Evolutionary conservation across 2,797 vertebrate species (phyloP).

Genomic region (Anabas testudineus): DNA sequence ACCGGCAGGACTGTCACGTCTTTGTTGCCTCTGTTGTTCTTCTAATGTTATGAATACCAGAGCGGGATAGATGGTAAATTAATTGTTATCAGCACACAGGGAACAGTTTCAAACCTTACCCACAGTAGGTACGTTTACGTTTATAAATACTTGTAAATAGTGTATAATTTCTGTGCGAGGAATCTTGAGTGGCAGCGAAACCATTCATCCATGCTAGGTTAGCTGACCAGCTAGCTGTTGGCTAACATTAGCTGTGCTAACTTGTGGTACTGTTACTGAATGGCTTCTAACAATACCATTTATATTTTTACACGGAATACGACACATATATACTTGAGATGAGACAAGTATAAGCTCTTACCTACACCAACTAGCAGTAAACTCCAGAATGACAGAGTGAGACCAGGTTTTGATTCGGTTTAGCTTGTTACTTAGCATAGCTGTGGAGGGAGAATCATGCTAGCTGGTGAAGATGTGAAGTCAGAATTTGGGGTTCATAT

Average conservation of each 20-base stretch:
- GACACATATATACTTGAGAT: neutral
- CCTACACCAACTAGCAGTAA: accelerated
- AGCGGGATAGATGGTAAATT: conserved; percentile 54
- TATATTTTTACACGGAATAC: neutral
- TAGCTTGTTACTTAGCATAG: conserved; percentile 49
- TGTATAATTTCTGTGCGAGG: neutral
- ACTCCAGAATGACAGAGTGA: neutral
- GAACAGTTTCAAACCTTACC: neutral
- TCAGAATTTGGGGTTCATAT: neutral
- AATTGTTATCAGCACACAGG: conserved; percentile 8
- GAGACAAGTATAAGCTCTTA: accelerated
- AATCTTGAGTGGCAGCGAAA: conserved; percentile 26
- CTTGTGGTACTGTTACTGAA: conserved; percentile 29
- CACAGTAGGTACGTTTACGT: conserved; percentile 58
- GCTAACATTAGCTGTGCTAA: conserved; percentile 61
- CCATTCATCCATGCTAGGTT: conserved; percentile 71
- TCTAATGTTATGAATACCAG: conserved; percentile 32
- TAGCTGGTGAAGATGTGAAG: neutral
- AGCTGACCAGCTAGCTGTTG: conserved; percentile 58
- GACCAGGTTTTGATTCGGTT: neutral
- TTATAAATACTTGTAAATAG: neutral
- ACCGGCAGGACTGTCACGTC: conserved; percentile 78
- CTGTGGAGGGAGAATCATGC: neutral
- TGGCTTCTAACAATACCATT: neutral
- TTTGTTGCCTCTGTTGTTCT: conserved; percentile 72